These are phyloP conservation scores for Belonocnema kinseyi DNA, from an alignment of 1,140 invertebrate genomes.

Conservation along the genomic window DNA sequence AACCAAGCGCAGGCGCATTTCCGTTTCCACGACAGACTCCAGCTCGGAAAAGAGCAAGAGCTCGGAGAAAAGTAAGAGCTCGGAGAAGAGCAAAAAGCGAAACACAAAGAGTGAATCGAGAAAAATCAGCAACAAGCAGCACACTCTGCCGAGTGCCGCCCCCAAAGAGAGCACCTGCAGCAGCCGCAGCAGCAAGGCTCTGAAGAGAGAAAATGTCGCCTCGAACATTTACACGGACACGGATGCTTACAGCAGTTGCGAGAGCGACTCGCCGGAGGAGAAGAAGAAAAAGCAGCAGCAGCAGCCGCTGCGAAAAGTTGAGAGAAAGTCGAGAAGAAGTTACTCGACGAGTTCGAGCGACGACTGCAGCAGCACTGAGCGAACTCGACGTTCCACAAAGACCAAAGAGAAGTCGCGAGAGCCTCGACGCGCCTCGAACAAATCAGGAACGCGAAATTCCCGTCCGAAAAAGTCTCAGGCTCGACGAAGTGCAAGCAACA, in stretches of 20 bases:
- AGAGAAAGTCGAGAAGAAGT: conserved; percentile 40
- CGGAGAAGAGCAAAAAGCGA: conserved; percentile 21
- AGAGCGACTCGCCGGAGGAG: conserved; percentile 30
- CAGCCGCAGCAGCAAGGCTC: not conserved
- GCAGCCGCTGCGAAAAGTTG: conserved; percentile 18
- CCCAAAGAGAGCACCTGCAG: not conserved
- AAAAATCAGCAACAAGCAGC: conserved; percentile 38
- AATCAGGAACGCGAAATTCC: not conserved
- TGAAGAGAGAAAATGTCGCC: conserved; percentile 30
- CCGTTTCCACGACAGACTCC: not conserved
- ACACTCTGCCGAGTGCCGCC: conserved; percentile 7
- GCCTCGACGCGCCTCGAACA: not conserved
- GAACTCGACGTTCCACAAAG: not conserved
- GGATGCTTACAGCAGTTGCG: not conserved
- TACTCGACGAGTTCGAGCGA: conserved; percentile 10
- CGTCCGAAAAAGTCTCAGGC: not conserved
- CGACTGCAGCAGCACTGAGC: not conserved
- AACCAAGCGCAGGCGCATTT: conserved; percentile 8
- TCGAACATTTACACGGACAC: conserved; percentile 3
- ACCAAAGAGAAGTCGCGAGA: not conserved
- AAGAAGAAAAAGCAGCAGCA: no score
- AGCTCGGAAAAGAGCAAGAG: not conserved
- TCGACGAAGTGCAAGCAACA: not conserved
- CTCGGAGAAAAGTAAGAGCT: conserved; percentile 5
- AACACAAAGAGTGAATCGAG: conserved; percentile 33